These are phyloP conservation scores for Chionis minor DNA, from an alignment of 2,113 vertebrate genomes.

Conservation along the genomic window DNA sequence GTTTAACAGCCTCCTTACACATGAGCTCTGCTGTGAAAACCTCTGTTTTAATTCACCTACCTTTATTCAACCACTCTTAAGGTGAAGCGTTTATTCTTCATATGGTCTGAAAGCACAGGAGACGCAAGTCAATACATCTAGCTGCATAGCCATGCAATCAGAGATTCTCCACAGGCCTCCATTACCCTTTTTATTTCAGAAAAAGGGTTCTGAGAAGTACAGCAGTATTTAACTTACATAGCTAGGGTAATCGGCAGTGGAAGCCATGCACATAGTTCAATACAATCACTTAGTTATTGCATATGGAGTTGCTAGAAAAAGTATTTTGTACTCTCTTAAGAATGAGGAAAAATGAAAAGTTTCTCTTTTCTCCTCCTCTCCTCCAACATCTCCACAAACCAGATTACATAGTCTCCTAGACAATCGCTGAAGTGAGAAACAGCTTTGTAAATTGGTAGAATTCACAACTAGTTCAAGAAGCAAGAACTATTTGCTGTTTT, in stretches of 20 bases:
- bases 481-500: background rate
- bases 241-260: background rate
- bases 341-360: background rate
- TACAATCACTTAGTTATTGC: background rate
- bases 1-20: background rate
- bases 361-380: background rate
- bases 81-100: background rate
- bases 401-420: background rate
- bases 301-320: background rate
- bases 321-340: background rate
- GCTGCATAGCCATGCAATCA: too few relatives aligned
- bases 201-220: background rate
- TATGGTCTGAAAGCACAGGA: background rate
- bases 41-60: background rate
- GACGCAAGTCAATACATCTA: background rate
- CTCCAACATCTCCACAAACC: background rate
- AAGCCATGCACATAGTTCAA: background rate
- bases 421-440: background rate
- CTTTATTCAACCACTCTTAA: background rate
- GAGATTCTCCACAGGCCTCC: background rate
- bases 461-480: background rate
- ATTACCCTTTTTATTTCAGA: background rate
- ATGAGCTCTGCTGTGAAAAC: background rate
- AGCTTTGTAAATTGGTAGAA: background rate
- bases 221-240: background rate